Evolutionary conservation across 2,888 invertebrate genomes (phyloP), one percentile per base, ranked within the genome.

Genomic region (Elmis aenea): DNA sequence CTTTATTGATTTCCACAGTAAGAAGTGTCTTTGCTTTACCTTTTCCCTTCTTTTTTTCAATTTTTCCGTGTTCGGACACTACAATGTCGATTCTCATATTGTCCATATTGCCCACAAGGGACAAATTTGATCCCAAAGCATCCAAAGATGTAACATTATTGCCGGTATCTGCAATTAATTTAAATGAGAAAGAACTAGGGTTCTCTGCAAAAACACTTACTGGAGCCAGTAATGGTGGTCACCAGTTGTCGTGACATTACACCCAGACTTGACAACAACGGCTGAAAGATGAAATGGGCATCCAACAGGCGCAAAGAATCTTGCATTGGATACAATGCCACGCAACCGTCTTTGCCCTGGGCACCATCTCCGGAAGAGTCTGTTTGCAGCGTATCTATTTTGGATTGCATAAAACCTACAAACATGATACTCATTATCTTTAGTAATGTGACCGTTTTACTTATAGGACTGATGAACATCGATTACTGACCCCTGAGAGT

Each of bases 271-370:
- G 86, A 81, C 9, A 96, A 72, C 53, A 96, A 74, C 0, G 95
- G 94, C 64, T 93, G 91, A 68, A 93, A 93, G 55, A 93, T 91
- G 28, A 91, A 77, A 71, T 94, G 93, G 2, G 95, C 93, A 70
- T 95, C 94, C 39, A 94, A 74, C 36, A 95, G 71, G 65, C 84
- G 77, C 10, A 88, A 77, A 1, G 88, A 87, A 57, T 89, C 87
- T 59, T 87, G 86, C 71, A 87, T 79, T 21, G 84, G 83, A 65
- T 82, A 83, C 42, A 83, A 68, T 54, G 78, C 79, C 58, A 82
- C 79, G 2, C 79, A 79, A n/a, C 77, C 73, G 41, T 9, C 77
- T 71, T 39, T 76, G 62, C 54, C 74, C 62, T 42, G 72, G 61
- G 67, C 77, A 71, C 70, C 64, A 68, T 79, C 70, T 68, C 70